Evolutionary conservation across 92 coral and sea anemone genomes (phyloP), one percentile per base, ranked within the genome.

Genomic region (Parazoanthus atlanticus): DNA sequence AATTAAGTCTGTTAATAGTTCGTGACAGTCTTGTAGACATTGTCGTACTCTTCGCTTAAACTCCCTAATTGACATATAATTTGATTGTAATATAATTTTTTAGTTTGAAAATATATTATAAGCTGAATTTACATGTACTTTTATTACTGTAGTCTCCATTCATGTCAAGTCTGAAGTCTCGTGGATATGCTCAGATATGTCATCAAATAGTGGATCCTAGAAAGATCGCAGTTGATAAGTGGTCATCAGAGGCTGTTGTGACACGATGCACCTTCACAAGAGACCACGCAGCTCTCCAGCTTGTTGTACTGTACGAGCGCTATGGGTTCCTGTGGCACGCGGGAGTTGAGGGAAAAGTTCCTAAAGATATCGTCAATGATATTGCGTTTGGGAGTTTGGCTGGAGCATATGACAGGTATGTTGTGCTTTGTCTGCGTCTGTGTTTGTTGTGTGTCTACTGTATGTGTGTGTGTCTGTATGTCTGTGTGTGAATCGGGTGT

Each of bases 311-410:
- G 66, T 84, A 84, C 41, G 52, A 28, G 12, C 87, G 78, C 17
- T 66, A 69, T 67, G 87, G 87, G 17, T 84, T 70, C 52, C 28
- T 84, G 40, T 84, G 87, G 87, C 74, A 70, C 28, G 87, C 76
- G 38, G 29, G 77, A 1, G 78, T 47, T 84, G 9, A 30, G 21
- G 52, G 34, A 46, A 70, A 46, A 21, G 43, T 1, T 41, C 67
- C 87, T 30, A 38, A 58, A 25, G 54, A 28, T 2, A 32, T 30
- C 1, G 25, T 13, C 8, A 28, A 70, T 19, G 36, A 69, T 28
- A 30, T 69, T 26, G 17, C 17, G 1, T 84, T 84, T 69, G 87
- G 78, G 43, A 30, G 7, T 9, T 28, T 40, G 7, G 64, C 87
- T 12, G 78, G 49, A 70, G 87, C 87, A 6, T 84, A 84, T 84